Evolutionary conservation across 2,888 invertebrate species (phyloP).

Genomic region (Arctia plantaginis): DNA sequence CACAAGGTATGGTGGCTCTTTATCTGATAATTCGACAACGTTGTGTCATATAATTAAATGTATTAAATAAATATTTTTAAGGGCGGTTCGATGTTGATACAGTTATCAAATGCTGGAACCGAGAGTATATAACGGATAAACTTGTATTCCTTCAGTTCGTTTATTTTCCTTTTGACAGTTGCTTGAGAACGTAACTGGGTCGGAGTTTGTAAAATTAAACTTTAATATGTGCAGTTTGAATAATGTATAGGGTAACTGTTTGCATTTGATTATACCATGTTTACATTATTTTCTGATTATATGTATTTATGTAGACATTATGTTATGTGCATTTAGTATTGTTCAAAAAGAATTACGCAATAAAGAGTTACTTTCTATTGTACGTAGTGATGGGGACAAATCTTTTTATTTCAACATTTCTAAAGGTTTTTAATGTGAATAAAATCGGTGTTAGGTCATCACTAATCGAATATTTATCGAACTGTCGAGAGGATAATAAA

Average conservation of each 20-base stretch:
- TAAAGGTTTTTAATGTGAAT: too few relatives aligned
- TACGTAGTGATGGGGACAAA: not conserved
- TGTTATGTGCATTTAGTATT: not conserved
- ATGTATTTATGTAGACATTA: not conserved
- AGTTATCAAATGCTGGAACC: not conserved
- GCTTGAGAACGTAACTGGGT: not conserved
- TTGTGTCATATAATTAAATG: not conserved
- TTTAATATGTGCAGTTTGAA: too few relatives aligned
- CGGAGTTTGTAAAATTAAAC: not conserved
- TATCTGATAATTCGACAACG: too few relatives aligned
- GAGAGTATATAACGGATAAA: not conserved
- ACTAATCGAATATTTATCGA: not conserved
- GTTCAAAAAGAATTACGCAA: not conserved
- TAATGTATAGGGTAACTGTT: too few relatives aligned
- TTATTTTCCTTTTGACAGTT: not conserved
- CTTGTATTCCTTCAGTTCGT: not conserved
- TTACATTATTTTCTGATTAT: not conserved
- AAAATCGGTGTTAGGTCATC: not conserved
- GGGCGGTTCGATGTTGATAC: not conserved
- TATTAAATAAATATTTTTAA: not conserved
- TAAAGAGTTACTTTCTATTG: not conserved
- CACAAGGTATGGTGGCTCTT: slow-evolving; percentile 34
- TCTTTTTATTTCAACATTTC: too few relatives aligned
- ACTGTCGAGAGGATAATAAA: not conserved
- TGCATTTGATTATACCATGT: not conserved